Evolutionary conservation across 2,888 invertebrate genomes (phyloP).

Genomic region (Leptinotarsa rubiginosa): DNA sequence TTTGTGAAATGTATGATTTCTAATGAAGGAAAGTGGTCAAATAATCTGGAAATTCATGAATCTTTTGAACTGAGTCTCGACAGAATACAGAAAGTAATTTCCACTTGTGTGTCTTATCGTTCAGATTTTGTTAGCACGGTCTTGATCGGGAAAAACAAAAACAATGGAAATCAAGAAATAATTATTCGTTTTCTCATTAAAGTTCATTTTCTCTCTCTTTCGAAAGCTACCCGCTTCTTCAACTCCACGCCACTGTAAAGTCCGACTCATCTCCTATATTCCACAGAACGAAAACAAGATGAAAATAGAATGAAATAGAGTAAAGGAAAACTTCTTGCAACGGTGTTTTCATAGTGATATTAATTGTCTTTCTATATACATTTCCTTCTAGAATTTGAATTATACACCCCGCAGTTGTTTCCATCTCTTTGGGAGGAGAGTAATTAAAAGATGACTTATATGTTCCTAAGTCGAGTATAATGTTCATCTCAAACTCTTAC

Average conservation of each 20-base stretch:
- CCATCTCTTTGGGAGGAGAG: constrained; percentile 28
- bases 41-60: too few relatives aligned
- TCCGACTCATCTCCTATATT: constrained; percentile 35
- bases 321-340: constrained; percentile 38
- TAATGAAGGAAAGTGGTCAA: too few relatives aligned
- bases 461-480: constrained; percentile 16
- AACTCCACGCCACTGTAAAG: constrained; percentile 29
- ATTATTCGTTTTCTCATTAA: too few relatives aligned
- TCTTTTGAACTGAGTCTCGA: too few relatives aligned
- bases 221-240: neutral
- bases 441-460: constrained; percentile 44
- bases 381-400: constrained; percentile 45
- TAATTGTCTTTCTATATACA: constrained; percentile 50
- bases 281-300: constrained; percentile 25
- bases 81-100: too few relatives aligned
- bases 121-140: too few relatives aligned
- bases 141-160: too few relatives aligned
- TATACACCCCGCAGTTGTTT: constrained; percentile 41
- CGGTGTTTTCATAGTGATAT: constrained; percentile 45
- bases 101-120: too few relatives aligned
- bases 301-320: constrained; percentile 40
- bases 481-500: neutral
- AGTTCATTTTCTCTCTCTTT: too few relatives aligned
- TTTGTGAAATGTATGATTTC: too few relatives aligned
- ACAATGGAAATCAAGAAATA: too few relatives aligned